Evolutionary conservation across 2,797 vertebrate species (phyloP).

Genomic region (Eulemur mongoz): DNA sequence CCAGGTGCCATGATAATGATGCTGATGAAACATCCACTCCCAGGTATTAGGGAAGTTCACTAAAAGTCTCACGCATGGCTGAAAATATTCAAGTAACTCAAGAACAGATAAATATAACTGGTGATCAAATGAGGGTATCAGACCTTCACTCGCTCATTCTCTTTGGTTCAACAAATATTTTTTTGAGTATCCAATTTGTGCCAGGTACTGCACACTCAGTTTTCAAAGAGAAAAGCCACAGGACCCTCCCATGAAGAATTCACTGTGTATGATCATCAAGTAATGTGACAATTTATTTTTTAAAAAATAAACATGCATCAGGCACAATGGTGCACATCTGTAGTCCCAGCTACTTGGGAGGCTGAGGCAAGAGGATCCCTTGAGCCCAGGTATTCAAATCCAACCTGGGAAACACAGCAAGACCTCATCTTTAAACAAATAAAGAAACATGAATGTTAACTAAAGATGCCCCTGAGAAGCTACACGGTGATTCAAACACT

Average conservation of each 20-base stretch:
- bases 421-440: not conserved
- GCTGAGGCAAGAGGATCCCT: not conserved
- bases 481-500: rapidly evolving
- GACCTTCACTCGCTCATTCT: not conserved
- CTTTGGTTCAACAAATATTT: not conserved
- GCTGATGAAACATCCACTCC: not conserved
- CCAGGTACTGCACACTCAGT: not conserved
- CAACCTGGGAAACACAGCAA: not conserved
- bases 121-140: not conserved
- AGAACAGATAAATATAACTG: not conserved
- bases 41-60: not conserved
- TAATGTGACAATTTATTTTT: not conserved
- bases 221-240: not conserved
- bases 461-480: not conserved
- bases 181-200: not conserved
- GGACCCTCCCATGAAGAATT: not conserved
- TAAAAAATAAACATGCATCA: not conserved
- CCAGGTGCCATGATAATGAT: not conserved
- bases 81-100: not conserved
- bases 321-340: too few species aligned
- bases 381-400: not conserved
- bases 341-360: not conserved
- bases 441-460: not conserved
- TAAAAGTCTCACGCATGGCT: not conserved
- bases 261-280: too few species aligned